Evolutionary conservation across 2,888 invertebrate species (phyloP), one percentile per base, ranked within the genome.

Genomic region (Apamea sordens): DNA sequence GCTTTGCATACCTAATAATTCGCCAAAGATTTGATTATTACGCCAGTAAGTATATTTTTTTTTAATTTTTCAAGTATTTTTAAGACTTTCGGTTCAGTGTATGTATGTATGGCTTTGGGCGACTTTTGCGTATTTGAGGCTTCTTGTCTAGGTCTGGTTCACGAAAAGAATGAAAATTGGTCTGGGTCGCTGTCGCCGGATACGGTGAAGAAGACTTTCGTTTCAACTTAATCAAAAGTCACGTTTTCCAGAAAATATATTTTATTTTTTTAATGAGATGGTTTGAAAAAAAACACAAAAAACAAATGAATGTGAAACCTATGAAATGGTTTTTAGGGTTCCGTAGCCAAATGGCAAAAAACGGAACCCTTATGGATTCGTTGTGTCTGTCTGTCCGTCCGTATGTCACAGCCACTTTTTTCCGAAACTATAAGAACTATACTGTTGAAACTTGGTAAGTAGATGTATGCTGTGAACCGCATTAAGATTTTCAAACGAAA

Each of bases 1-100:
- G 77, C 77, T 56, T 56, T 68, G 77, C 79, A 79, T 67, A 24
- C 24, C 10, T 32, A n/a, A 77, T 79, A 15, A 65, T 77, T 79
- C 67, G 44, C 44, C 11, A 56, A 56, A 10, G 11, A 47, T 56
- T 73, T 11, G 21, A 47, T 59, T n/a, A n/a, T 10, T 36, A 36
- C 79, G 79, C 79, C 44, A 79, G 77, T 79, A 64, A n/a, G n/a
- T 24, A n/a, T 24, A n/a, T n/a, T n/a, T 24, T 36, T 41, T 5
- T 41, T 4, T 0, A 13, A 36, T 0, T 4, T n/a, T 18, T 21
- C n/a, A 41, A n/a, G 8, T 8, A 15, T 8, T n/a, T 13, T 13
- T 36, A 36, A 13, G 13, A 24, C 24, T 67, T 41, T 41, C 15
- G 15, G 15, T 67, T 41, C 41, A 6, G 41, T 67, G 5, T 67